Evolutionary conservation across 2,888 invertebrate species (phyloP).

Genomic region (Drosophila meridiana): DNA sequence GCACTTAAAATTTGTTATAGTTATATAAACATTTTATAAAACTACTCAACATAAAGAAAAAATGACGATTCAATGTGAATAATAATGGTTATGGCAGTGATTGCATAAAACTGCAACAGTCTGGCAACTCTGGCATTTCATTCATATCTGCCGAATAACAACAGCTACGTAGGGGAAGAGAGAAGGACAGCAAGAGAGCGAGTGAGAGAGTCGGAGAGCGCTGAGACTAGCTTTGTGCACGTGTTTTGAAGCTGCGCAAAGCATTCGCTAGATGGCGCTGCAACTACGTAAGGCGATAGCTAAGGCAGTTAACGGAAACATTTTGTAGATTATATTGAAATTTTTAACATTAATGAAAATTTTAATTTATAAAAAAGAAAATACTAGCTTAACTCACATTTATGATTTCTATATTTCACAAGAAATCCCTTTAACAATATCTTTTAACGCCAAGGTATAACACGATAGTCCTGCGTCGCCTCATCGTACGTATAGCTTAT

Average conservation of each 20-base stretch:
- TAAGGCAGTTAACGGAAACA: neutral
- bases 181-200: slow-evolving; percentile 4
- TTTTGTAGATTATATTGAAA: neutral
- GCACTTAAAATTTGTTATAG: accelerated
- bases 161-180: slow-evolving; percentile 7
- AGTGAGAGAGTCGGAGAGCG: slow-evolving; percentile 15
- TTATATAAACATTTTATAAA: accelerated
- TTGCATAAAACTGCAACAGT: slow-evolving; percentile 43
- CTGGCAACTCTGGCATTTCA: slow-evolving; percentile 65
- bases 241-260: slow-evolving; percentile 38
- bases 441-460: slow-evolving; percentile 72
- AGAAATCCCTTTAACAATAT: neutral
- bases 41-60: no score
- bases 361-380: neutral
- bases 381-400: neutral
- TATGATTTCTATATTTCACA: slow-evolving; percentile 9
- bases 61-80: neutral
- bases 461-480: slow-evolving; percentile 63
- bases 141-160: slow-evolving; percentile 53
- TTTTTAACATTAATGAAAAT: neutral
- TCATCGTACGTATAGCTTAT: slow-evolving; percentile 74
- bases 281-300: neutral
- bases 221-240: slow-evolving; percentile 39
- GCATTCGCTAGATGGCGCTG: slow-evolving; percentile 48
- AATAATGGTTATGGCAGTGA: neutral